phyloP scores from a whole-genome alignment of 2,113 vertebrate species.

The Leptobrachium ailaonicum region DNA sequence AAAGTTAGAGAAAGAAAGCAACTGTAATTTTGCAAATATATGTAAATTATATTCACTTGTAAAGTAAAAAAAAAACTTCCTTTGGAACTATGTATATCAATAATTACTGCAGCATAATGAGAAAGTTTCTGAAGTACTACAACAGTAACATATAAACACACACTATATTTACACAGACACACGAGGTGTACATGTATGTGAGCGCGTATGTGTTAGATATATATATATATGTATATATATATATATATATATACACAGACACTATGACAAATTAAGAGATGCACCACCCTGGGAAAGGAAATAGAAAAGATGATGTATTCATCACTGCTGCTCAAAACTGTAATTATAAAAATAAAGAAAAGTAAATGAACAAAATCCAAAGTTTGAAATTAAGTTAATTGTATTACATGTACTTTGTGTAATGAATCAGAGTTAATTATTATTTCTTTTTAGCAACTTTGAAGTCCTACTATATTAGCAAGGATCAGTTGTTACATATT shows the following conservation, averaged over 20 bases:
- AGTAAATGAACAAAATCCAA: background rate
- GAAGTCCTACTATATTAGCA: constrained; percentile 1
- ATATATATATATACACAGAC: no score
- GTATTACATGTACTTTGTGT: background rate
- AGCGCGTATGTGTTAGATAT: no score
- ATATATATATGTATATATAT: no score
- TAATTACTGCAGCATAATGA: constrained; percentile 25
- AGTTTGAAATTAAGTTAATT: background rate
- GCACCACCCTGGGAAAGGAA: background rate
- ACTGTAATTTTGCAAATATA: constrained; percentile 36
- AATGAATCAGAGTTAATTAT: constrained; percentile 24
- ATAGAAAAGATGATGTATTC: constrained; percentile 16
- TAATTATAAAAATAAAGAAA: constrained; percentile 4
- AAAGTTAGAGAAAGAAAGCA: no score
- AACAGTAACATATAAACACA: background rate
- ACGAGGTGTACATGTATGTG: no score
- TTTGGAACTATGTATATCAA: constrained; percentile 31
- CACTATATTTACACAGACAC: no score
- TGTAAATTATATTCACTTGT: constrained; percentile 35
- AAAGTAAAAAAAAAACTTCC: constrained; percentile 25
- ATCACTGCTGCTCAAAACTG: constrained; percentile 17
- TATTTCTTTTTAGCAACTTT: constrained; percentile 3
- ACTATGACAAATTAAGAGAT: constrained; percentile 39
- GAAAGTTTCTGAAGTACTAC: constrained; percentile 24
- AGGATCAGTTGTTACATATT: constrained; percentile 11